phyloP scores from a whole-genome alignment of 2,113 vertebrate genomes.

The Takifugu bimaculatus region DNA sequence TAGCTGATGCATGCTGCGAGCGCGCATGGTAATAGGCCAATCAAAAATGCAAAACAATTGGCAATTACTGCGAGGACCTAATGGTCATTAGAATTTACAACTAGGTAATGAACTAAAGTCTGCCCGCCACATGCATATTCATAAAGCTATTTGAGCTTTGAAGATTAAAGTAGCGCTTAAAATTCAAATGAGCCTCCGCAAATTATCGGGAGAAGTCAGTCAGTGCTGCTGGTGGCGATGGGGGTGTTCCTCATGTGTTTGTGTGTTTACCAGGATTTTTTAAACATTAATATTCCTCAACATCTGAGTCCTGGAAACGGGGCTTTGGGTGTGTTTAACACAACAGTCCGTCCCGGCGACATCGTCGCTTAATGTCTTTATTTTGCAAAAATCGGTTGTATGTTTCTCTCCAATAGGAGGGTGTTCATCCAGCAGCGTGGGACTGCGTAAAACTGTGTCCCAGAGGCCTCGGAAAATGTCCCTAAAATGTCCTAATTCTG shows the following conservation, averaged over 20 bases:
- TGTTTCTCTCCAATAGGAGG: no score
- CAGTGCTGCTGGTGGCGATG: slow-evolving; percentile 79
- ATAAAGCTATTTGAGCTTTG: slow-evolving; percentile 99
- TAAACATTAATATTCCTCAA: slow-evolving; percentile 25
- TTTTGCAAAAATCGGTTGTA: no score
- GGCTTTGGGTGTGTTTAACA: neutral
- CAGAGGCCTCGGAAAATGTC: no score
- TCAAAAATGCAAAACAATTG: slow-evolving; percentile 99
- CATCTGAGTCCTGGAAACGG: slow-evolving; percentile 14
- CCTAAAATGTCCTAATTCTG: no score
- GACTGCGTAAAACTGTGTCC: no score
- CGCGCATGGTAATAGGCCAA: slow-evolving; percentile 99
- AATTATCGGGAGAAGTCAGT: slow-evolving; percentile 99
- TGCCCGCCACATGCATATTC: slow-evolving; percentile 99
- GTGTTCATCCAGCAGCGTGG: no score
- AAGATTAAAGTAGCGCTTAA: slow-evolving; percentile 99
- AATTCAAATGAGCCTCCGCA: slow-evolving; percentile 99
- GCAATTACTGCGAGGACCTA: slow-evolving; percentile 99
- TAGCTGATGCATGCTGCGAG: slow-evolving; percentile 94
- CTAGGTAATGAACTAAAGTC: slow-evolving; percentile 99
- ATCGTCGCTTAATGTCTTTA: no score
- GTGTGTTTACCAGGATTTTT: slow-evolving; percentile 19
- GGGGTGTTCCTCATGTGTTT: slow-evolving; percentile 72
- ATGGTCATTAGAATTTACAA: slow-evolving; percentile 99
- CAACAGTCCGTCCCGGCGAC: no score